These are phyloP conservation scores for Drosophila phalerata DNA, from an alignment of 2,888 invertebrate species.

Conservation along the genomic window DNA sequence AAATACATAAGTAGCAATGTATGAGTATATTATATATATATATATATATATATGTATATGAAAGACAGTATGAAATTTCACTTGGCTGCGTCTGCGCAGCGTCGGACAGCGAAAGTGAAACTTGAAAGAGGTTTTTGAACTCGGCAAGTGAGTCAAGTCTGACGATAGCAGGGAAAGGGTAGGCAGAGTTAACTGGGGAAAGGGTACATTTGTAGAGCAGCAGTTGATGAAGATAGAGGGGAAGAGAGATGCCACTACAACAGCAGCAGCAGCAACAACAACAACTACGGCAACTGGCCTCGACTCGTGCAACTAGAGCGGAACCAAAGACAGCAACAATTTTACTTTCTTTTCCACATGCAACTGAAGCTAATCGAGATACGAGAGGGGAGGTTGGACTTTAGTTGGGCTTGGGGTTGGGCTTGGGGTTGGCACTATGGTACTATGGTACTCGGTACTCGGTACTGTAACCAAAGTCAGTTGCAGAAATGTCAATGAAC, in stretches of 20 bases:
- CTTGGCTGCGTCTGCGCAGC: constrained; percentile 68
- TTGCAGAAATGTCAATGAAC: constrained; percentile 71
- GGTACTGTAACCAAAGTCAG: not conserved
- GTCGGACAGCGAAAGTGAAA: constrained; percentile 76
- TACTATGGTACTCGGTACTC: too few species aligned
- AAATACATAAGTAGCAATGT: not conserved
- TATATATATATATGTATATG: constrained; percentile 13
- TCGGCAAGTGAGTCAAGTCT: constrained; percentile 38
- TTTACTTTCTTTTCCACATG: constrained; percentile 78
- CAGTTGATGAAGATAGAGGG: not conserved
- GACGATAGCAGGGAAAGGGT: not conserved
- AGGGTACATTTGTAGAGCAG: not conserved
- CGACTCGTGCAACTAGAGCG: constrained; percentile 70
- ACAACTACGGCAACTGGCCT: constrained; percentile 46
- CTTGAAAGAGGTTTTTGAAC: constrained; percentile 76
- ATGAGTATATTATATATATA: not conserved
- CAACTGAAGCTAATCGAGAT: constrained; percentile 6
- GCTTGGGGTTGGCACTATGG: not conserved
- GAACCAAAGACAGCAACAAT: constrained; percentile 67
- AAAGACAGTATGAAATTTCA: constrained; percentile 54
- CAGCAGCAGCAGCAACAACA: constrained; percentile 2
- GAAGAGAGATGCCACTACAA: constrained; percentile 16
- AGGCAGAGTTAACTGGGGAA: constrained; percentile 2
- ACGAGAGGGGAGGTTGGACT: not conserved
- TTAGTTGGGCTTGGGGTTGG: not conserved